These are phyloP conservation scores for Ochotona curzoniae DNA, from an alignment of 2,113 vertebrate species.

Conservation along the genomic window DNA sequence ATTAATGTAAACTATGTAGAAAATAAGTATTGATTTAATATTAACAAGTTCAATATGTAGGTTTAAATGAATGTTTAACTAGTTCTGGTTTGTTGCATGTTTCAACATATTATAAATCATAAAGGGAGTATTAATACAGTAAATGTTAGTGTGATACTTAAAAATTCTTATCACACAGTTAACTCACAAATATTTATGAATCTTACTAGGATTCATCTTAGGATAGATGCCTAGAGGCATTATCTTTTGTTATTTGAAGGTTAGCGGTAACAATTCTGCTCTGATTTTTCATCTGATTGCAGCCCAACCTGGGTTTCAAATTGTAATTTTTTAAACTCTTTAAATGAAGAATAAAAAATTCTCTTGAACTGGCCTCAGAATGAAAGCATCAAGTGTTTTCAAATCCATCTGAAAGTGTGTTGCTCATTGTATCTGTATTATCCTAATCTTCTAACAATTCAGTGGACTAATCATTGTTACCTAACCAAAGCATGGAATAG, in stretches of 20 bases:
- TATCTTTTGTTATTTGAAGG: conserved; percentile 26
- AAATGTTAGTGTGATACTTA: neutral
- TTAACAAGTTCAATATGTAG: neutral
- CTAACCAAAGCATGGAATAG: neutral
- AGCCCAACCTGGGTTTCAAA: neutral
- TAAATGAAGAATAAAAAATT: neutral
- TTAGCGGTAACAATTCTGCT: neutral
- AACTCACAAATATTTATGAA: conserved; percentile 47
- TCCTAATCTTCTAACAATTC: neutral
- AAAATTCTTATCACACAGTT: neutral
- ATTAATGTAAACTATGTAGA: neutral
- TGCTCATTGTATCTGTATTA: neutral
- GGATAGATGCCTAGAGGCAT: neutral
- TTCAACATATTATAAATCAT: neutral
- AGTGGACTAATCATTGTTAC: neutral
- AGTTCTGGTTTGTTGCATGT: neutral
- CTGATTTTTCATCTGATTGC: neutral
- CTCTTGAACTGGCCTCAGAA: neutral
- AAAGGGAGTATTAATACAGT: neutral
- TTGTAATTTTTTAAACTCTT: conserved; percentile 34
- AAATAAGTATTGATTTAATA: neutral
- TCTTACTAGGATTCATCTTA: neutral
- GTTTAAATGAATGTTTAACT: neutral
- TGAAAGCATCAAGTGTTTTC: neutral
- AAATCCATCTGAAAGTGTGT: neutral